These are phyloP conservation scores for Stomatorhinus ivindoensis DNA, from an alignment of 2,113 vertebrate genomes.

Conservation along the genomic window DNA sequence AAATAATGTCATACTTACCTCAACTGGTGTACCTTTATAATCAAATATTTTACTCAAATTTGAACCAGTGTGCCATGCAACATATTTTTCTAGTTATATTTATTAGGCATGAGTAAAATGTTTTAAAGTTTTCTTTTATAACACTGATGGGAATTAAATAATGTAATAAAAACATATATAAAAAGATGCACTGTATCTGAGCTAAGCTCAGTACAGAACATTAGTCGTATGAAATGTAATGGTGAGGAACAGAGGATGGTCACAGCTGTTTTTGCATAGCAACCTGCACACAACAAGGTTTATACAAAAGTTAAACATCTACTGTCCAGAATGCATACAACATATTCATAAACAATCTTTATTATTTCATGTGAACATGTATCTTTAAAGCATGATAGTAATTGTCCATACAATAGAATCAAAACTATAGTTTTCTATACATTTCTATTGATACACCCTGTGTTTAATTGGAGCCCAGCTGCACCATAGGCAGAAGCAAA, in stretches of 20 bases:
- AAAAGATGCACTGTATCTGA: slow-evolving; percentile 57
- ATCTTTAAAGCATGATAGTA: slow-evolving; percentile 49
- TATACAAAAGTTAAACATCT: slow-evolving; percentile 69
- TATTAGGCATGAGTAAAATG: not conserved
- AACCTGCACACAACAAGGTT: slow-evolving; percentile 88
- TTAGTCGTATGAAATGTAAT: slow-evolving; percentile 49
- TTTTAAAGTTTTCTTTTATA: not conserved
- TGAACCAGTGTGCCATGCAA: not conserved
- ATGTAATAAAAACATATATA: not conserved
- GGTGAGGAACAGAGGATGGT: slow-evolving; percentile 55
- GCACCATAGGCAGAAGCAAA: slow-evolving; percentile 4
- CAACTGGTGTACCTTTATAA: not conserved
- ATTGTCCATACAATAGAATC: slow-evolving; percentile 61
- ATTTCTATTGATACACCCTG: slow-evolving; percentile 48
- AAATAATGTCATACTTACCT: not conserved
- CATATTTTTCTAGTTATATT: not conserved
- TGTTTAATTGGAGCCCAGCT: slow-evolving; percentile 41
- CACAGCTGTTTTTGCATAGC: slow-evolving; percentile 91
- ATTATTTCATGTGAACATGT: slow-evolving; percentile 55
- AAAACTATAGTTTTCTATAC: slow-evolving; percentile 49
- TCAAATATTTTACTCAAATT: not conserved
- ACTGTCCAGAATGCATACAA: slow-evolving; percentile 94
- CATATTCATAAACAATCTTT: slow-evolving; percentile 71
- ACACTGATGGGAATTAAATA: not conserved
- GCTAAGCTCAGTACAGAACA: slow-evolving; percentile 73